Conservation (phyloP, 2,113 vertebrate genomes). For the Alethe castanea region DNA sequence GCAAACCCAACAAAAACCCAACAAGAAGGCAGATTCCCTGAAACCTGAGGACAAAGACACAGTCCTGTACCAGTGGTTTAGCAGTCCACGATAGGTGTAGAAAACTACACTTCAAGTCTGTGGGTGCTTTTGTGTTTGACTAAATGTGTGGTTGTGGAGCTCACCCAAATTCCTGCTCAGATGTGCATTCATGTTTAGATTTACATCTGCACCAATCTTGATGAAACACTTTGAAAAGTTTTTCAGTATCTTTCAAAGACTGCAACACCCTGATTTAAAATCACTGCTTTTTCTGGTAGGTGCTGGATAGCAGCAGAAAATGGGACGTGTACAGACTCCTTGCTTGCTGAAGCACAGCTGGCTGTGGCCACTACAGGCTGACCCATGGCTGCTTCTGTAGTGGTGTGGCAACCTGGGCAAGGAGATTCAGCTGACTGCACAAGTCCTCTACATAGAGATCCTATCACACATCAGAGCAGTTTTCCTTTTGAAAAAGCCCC, state of each 20-base stretch:
- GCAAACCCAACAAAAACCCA: not conserved
- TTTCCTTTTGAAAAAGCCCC: not conserved
- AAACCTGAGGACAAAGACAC: not conserved
- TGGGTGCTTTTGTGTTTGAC: not conserved
- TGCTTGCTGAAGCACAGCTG: not conserved
- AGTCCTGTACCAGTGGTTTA: not conserved
- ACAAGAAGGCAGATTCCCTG: not conserved
- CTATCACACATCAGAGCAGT: not conserved
- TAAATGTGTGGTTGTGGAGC: accelerated
- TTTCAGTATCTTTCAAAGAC: not conserved
- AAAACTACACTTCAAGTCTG: not conserved
- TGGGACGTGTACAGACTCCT: accelerated
- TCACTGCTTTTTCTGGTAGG: not conserved
- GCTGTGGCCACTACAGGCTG: accelerated
- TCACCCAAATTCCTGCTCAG: not conserved
- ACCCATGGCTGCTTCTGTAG: not conserved
- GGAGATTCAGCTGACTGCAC: not conserved
- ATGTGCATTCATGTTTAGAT: not conserved
- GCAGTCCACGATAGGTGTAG: not conserved
- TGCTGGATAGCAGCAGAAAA: not conserved
- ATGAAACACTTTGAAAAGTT: not conserved
- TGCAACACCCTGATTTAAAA: not conserved
- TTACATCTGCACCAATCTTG: not conserved
- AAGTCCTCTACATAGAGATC: not conserved
- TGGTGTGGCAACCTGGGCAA: not conserved